Conservation (phyloP, 2,113 vertebrate species). For the Romanogobio albipinnatus region DNA sequence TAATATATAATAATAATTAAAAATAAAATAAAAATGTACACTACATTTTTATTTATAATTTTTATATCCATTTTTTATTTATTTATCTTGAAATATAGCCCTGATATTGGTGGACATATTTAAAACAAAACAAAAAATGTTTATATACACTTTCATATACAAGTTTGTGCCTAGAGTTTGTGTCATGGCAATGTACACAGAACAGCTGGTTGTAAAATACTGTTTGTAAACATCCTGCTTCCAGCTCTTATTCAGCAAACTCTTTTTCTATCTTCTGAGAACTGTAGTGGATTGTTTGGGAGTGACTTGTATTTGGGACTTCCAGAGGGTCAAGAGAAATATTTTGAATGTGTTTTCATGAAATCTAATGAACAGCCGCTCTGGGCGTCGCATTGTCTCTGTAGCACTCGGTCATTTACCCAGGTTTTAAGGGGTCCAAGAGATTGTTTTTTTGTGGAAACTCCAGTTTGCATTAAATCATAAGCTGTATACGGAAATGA, state of each 20-base stretch:
- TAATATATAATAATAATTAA: too few relatives aligned
- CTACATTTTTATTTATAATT: not conserved
- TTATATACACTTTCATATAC: not conserved
- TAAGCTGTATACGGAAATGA: not conserved
- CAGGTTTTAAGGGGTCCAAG: not conserved
- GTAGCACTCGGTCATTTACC: not conserved
- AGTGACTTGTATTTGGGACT: not conserved
- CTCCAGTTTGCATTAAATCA: conserved; percentile 13
- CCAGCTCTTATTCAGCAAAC: not conserved
- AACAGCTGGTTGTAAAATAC: conserved; percentile 6
- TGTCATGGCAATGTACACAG: not conserved
- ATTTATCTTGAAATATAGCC: not conserved
- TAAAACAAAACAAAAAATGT: too few relatives aligned
- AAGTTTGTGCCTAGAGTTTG: not conserved
- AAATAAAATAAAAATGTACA: too few relatives aligned
- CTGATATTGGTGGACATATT: too few relatives aligned
- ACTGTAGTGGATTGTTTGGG: not conserved
- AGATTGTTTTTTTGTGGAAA: not conserved
- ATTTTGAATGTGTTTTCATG: not conserved
- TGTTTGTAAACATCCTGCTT: conserved; percentile 33
- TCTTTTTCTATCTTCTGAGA: conserved; percentile 5
- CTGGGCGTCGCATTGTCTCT: conserved; percentile 16
- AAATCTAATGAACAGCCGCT: not conserved
- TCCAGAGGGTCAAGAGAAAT: not conserved
- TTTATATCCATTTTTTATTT: not conserved